Percentiles rank a stretch among this genome's conserved stretches.
These are phyloP conservation scores for Penaeus vannamei DNA, from an alignment of 1,140 invertebrate species.

Conservation along the genomic window DNA sequence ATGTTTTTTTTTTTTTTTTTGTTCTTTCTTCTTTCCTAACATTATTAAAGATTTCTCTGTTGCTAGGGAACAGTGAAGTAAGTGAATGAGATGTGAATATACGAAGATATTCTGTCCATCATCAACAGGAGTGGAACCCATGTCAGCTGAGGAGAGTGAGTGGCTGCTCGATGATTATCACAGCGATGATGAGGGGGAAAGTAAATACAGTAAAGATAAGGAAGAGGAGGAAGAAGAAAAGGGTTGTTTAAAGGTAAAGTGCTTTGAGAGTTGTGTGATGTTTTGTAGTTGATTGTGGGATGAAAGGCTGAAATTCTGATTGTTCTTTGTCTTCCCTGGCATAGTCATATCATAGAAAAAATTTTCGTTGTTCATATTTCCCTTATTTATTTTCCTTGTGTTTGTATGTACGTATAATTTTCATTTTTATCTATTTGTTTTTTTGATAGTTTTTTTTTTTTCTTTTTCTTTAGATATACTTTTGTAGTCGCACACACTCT, in stretches of 20 bases:
- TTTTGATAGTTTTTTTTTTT: neutral
- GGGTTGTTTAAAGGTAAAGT: conserved; percentile 59
- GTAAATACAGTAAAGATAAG: conserved; percentile 27
- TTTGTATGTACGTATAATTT: neutral
- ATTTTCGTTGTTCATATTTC: too few species aligned
- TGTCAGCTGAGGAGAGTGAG: conserved; percentile 71
- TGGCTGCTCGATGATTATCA: conserved; percentile 73
- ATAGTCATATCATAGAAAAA: too few species aligned
- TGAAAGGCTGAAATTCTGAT: neutral
- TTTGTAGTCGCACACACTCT: conserved; percentile 96
- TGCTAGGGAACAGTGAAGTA: too few species aligned
- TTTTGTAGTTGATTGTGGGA: conserved; percentile 37
- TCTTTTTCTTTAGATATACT: conserved; percentile 82
- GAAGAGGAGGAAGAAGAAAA: conserved; percentile 64
- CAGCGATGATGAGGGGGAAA: conserved; percentile 74
- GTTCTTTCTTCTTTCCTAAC: too few species aligned
- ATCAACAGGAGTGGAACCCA: conserved; percentile 27
- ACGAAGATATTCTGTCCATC: conserved; percentile 25
- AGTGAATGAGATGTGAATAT: too few species aligned
- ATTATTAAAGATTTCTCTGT: too few species aligned
- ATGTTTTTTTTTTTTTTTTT: too few species aligned
- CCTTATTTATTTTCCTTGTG: too few species aligned
- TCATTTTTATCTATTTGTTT: neutral
- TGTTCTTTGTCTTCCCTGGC: neutral
- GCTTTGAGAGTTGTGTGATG: neutral